A percentile compares a stretch with the other conserved stretches of the same genome.
Conservation (phyloP, 2,888 invertebrate species). For the Eilema caniola region DNA sequence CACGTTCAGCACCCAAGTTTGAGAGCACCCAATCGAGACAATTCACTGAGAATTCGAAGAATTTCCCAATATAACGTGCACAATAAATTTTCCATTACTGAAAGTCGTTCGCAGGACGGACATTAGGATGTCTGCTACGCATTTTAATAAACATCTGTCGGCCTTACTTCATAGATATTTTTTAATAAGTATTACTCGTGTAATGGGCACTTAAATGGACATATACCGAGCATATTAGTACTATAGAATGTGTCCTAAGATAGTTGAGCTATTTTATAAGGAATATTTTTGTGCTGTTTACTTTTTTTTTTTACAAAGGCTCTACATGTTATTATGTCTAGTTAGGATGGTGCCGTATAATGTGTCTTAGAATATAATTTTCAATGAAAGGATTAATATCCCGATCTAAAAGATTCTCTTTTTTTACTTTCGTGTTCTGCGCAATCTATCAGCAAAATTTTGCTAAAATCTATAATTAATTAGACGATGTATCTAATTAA, state of each 20-base stretch:
- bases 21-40: constrained; percentile 50
- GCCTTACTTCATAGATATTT: constrained; percentile 28
- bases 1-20: constrained; percentile 34
- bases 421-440: background rate
- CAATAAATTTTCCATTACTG: constrained; percentile 64
- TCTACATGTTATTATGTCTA: too few species aligned
- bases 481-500: background rate
- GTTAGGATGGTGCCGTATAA: too few species aligned
- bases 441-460: background rate
- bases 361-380: background rate
- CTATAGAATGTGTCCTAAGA: background rate
- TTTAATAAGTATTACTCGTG: background rate
- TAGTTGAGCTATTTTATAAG: background rate
- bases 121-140: constrained; percentile 34
- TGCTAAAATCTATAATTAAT: background rate
- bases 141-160: constrained; percentile 48
- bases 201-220: background rate
- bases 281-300: background rate
- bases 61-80: constrained; percentile 63
- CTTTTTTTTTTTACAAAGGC: too few species aligned
- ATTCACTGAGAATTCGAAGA: constrained; percentile 52
- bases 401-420: background rate
- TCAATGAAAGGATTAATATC: background rate
- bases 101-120: constrained; percentile 23
- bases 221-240: background rate